phyloP scores from a whole-genome alignment of 2,888 invertebrate species.

The Cheilosia variabilis region DNA sequence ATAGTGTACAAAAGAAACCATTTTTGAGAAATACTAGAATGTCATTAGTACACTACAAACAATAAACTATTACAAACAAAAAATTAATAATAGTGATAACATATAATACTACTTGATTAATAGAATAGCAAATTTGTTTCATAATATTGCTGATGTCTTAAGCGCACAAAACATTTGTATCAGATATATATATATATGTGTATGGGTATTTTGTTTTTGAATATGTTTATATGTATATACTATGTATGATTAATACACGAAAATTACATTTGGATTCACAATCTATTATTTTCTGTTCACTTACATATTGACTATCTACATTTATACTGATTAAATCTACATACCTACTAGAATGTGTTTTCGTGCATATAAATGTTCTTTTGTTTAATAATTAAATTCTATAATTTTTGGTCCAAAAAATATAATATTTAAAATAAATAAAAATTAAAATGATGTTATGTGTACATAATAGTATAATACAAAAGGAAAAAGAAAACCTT shows the following conservation, averaged over 20 bases:
- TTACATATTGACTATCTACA: constrained; percentile 74
- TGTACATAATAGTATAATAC: constrained; percentile 67
- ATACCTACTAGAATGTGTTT: constrained; percentile 66
- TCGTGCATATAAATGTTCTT: constrained; percentile 56
- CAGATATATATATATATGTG: constrained; percentile 41
- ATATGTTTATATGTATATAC: constrained; percentile 22
- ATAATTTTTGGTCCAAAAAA: constrained; percentile 85
- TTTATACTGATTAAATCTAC: constrained; percentile 71
- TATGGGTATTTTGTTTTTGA: constrained; percentile 18
- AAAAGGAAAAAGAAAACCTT: constrained; percentile 49
- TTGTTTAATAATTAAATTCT: constrained; percentile 82
- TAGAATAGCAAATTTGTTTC: constrained; percentile 70
- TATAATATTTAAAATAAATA: constrained; percentile 68
- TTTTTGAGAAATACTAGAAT: constrained; percentile 43
- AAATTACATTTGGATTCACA: constrained; percentile 61
- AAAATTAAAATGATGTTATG: constrained; percentile 64
- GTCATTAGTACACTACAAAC: constrained; percentile 55
- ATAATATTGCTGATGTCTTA: constrained; percentile 70
- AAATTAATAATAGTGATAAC: constrained; percentile 1
- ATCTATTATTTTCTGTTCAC: constrained; percentile 45
- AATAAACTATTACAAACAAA: constrained; percentile 37
- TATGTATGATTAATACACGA: constrained; percentile 50
- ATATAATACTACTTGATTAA: constrained; percentile 54
- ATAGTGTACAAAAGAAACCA: constrained; percentile 59
- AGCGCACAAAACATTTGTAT: constrained; percentile 64